Evolutionary conservation across 2,888 invertebrate species (phyloP).

Genomic region (Microplitis manilae): DNA sequence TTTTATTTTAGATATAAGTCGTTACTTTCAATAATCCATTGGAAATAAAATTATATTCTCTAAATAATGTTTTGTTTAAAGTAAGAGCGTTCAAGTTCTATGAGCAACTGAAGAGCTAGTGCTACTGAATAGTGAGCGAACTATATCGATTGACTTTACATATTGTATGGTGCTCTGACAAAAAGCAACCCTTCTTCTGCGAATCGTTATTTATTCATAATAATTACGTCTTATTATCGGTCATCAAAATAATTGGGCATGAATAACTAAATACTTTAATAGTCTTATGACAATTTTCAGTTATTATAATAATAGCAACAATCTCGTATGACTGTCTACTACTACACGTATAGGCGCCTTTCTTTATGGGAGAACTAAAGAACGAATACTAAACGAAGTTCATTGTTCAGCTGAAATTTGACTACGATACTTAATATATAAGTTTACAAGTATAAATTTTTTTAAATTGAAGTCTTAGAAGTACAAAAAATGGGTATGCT

Average conservation of each 20-base stretch:
- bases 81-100: neutral
- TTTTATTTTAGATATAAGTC: too few relatives aligned
- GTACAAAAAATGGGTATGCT: neutral
- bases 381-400: neutral
- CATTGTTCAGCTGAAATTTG: neutral
- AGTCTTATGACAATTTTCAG: neutral
- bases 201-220: neutral
- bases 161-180: neutral
- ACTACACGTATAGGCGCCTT: neutral
- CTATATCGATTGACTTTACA: neutral
- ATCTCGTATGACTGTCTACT: neutral
- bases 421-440: too few relatives aligned
- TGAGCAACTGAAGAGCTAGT: neutral
- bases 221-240: neutral
- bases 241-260: neutral
- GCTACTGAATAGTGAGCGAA: neutral
- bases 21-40: too few relatives aligned
- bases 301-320: neutral
- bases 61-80: too few relatives aligned
- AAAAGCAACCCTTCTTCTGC: neutral
- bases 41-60: too few relatives aligned
- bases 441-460: too few relatives aligned
- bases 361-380: neutral
- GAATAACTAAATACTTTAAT: neutral
- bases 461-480: too few relatives aligned